Evolutionary conservation across 2,797 vertebrate genomes (phyloP), one percentile per base, ranked within the genome.

Genomic region (Manis pentadactyla): DNA sequence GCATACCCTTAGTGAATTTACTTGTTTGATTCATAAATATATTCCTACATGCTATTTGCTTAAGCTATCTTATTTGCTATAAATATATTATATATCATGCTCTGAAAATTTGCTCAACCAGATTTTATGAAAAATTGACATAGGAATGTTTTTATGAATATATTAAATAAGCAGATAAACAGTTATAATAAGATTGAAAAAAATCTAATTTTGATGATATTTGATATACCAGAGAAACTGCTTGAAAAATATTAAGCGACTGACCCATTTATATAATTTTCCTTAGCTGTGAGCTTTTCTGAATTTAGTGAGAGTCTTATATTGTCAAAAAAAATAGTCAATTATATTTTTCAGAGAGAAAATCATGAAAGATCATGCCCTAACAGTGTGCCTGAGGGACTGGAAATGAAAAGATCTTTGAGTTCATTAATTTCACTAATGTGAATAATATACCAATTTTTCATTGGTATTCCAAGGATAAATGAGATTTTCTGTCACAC

Each of bases 371-470:
- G 51, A 79, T 90, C 77, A 87, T 51, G 55, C 42, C 69, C 51
- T 97, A 63, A 63, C 51, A 69, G 10, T 83, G 42, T 93, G 27
- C 63, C 34, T 55, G 51, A 82, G 81, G 94, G 75, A 94, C 14
- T 79, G 25, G 34, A 94, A 97, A 95, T 94, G 31, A 95, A 96
- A 95, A 93, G 27, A 51, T 90, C 17, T 87, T 95, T 87, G 69
- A 90, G 57, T 94, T 97, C 51, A 96, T 96, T 96, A 92, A 96
- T 95, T 90, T 94, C 29, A 93, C 42, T 94, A 87, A 92, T 79
- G 42, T 69, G 51, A n/a, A 61, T 78, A 96, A 87, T 84, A 63
- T 92, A 79, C 2, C 39, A 83, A 92, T 74, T 88, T 91, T 96
- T 94, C 69, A 74, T 42, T 77, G 34, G 46, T 73, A 46, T 57